Evolutionary conservation across 2,888 invertebrate genomes (phyloP), one percentile per base, ranked within the genome.

Genomic region (Abrostola tripartita): DNA sequence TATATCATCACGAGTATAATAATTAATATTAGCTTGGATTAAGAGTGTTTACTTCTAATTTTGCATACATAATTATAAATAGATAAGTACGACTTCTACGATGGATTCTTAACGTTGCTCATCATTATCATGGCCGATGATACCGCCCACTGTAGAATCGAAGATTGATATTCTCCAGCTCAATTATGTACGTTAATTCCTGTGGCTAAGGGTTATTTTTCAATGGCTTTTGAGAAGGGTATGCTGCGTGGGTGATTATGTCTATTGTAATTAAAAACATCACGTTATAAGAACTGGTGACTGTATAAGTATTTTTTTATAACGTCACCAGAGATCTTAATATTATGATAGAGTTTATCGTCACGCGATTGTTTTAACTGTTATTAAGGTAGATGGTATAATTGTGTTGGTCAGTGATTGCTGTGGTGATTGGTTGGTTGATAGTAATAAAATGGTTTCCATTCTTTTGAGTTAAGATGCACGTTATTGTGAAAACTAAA

Each of bases 191-290:
- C 53, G 6, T 52, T 54, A 7, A 12, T 0, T 5, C 0, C 38
- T 6, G 12, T 0, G 0, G 0, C 6, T 58, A 58, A 38, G 9
- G 51, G 24, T 14, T 35, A 47, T 52, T 63, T 57, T 63, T 9
- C 51, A 12, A 41, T 6, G 37, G 36, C 42, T 47, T 7, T 14
- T 12, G 11, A 24, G 37, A 8, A 41, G 0, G 44, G 44, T 63
- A 40, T 47, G 12, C 24, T 49, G 57, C 11, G 37, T 58, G 44
- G 36, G 40, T 54, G 44, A 64, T 64, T 69, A 64, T 52, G 47
- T 11, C 11, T 10, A 50, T 50, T 10, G 42, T 14, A 47, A 47
- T 47, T 47, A 47, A 47, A 44, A 12, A 14, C 14, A 40, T 41
- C 50, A n/a, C 42, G 41, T 55, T 47, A 41, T 24, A 57, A 38